Base-by-base conservation (phyloP, 2,797 vertebrate species). In the Sebastes taczanowskii region DNA sequence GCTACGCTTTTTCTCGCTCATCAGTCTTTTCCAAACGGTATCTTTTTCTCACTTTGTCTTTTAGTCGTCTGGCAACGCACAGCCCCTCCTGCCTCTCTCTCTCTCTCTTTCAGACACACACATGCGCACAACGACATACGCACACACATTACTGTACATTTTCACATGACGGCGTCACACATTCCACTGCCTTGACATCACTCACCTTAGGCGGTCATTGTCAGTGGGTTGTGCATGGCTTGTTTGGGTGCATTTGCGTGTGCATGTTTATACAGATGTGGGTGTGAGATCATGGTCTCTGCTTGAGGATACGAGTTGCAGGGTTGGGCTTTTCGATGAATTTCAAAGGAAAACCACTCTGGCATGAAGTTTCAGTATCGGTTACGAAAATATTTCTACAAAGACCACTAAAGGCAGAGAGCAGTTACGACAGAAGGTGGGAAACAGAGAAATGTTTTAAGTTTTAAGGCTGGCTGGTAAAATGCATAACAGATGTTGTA, bases 191-290 rank as follows among this genome's bases (percentile, higher is more conserved):
- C 72, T 69, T 55, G 52, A 78, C 74, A 70, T 80, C 81, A 84
- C 88, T 91, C 85, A 84, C 87, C 89, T 81, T 78, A 23, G 58
- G 70, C 4, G 6, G 65, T 29, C 62, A 79, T 5, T 77, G 64
- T 60, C 64, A 65, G 60, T 53, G 38, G 58, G n/a, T 29, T 52
- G 64, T 64, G 71, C 49, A 1, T 52, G 16, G 42, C 11, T 16
- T 16, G 61, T 22, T 2, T 29, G 60, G 53, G 59, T 74, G 66
- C 8, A 14, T 29, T 38, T 76, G 71, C 2, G 20, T 29, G 9
- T 46, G 38, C 59, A n/a, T 1, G 5, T 71, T 78, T 22, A 5
- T 38, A 65, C 20, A 79, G 65, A 65, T 70, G 61, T 38, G n/a
- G 60, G 69, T 58, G 81, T 61, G 25, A 58, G 10, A 85, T 76